Evolutionary conservation across 1,140 invertebrate genomes (phyloP), one percentile per base, ranked within the genome.

Genomic region (Drosophila truncata): DNA sequence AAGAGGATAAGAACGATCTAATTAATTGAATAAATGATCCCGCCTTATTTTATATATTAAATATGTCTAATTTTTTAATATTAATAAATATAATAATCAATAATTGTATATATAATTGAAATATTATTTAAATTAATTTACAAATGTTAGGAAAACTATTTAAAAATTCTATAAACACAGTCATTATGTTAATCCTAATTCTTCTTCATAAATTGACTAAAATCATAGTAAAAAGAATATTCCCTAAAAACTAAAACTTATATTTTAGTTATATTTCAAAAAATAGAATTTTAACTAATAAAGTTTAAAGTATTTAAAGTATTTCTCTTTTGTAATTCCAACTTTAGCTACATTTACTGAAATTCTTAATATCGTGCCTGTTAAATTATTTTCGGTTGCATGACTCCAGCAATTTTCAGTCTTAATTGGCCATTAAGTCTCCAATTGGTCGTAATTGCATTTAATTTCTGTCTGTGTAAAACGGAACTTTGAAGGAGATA

Each of bases 391-490:
- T 58, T 25, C 18, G 50, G 50, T 64, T 41, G 61, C 61, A 59
- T 64, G 61, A 57, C 33, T 42, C 54, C 13, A 42, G 18, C 52
- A 41, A 39, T 58, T 64, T 64, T 1, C 18, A 29, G n/a, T 58
- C 25, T 41, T 31, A 64, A 57, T 63, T 58, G 60, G 25, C 33
- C 35, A 57, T 63, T 63, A 29, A 46, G n/a, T 20, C 20, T 16
- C 61, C 35, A 41, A 65, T 59, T 60, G 55, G 16, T 14, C n/a
- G 37, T 64, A 47, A 66, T 60, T 60, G 29, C 42, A 23, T 27
- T 47, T 31, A 49, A 41, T 41, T 64, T 66, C 39, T 62, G 58
- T 4, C 41, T 47, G 55, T 66, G 65, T 64, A 69, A 25, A 37
- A 10, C 31, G 27, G 20, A 70, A 57, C 33, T 31, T 10, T 8